Evolutionary conservation across 2,888 invertebrate genomes (phyloP).

Genomic region (Maniola hyperantus): DNA sequence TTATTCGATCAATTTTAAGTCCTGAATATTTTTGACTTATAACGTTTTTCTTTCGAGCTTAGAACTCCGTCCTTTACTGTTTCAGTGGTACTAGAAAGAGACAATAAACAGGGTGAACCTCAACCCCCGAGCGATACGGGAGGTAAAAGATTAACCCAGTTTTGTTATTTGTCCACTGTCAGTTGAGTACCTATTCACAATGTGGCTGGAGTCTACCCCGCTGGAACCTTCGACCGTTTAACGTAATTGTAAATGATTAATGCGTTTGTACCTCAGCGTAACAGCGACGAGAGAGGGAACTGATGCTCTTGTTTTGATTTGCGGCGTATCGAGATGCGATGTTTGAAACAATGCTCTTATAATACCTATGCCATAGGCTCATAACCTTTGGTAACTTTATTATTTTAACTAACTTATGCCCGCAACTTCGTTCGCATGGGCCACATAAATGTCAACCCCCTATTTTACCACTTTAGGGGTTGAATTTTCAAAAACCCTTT

Average conservation of each 20-base stretch:
- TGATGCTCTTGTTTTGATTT: slow-evolving; percentile 71
- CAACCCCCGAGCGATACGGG: slow-evolving; percentile 70
- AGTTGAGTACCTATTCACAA: slow-evolving; percentile 81
- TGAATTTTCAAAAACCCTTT: too few relatives aligned
- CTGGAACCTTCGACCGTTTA: slow-evolving; percentile 76
- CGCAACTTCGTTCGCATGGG: too few relatives aligned
- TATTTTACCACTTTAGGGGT: too few relatives aligned
- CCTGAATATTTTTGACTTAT: slow-evolving; percentile 34
- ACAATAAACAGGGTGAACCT: slow-evolving; percentile 66
- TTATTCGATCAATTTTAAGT: slow-evolving; percentile 11
- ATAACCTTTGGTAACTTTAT: background rate
- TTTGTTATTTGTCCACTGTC: slow-evolving; percentile 83
- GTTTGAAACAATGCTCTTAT: background rate
- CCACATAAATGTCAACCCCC: too few relatives aligned
- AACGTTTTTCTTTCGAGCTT: slow-evolving; percentile 55
- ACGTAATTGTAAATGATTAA: slow-evolving; percentile 82
- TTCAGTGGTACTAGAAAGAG: slow-evolving; percentile 61
- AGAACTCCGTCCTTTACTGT: slow-evolving; percentile 64
- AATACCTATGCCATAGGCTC: background rate
- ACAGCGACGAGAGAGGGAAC: slow-evolving; percentile 70
- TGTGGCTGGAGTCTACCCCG: slow-evolving; percentile 74
- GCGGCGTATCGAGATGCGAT: slow-evolving; percentile 47
- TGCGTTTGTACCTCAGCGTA: slow-evolving; percentile 70
- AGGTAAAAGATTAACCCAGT: slow-evolving; percentile 83
- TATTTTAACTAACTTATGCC: too few relatives aligned